Evolutionary conservation across 2,797 vertebrate genomes (phyloP), one percentile per base, ranked within the genome.

Genomic region (Helostoma temminkii): DNA sequence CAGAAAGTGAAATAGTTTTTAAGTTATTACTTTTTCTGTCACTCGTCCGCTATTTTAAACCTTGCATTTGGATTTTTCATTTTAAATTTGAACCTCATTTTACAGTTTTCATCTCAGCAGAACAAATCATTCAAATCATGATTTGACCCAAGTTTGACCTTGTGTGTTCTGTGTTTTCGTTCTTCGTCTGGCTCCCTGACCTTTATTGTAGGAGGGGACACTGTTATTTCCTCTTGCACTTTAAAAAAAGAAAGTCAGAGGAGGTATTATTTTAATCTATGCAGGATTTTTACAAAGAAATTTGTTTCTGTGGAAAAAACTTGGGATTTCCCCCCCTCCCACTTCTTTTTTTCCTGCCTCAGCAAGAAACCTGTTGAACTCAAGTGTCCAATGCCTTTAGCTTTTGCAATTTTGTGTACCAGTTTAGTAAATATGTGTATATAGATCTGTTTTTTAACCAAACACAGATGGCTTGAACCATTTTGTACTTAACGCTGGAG

Each of bases 161-260:
- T 54, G 3, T 34, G 7, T 50, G 26, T 56, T 36, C 37, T 53
- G 11, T 50, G 2, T 58, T 71, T 62, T 46, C 62, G 48, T 80
- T 76, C 53, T 55, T 81, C 80, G 73, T 85, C 88, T 77, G 93
- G 85, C 93, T 94, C 90, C 92, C 91, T 89, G 85, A 66, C 84
- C 81, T 90, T 81, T 89, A 84, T 74, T 68, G 75, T 82, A 82
- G 86, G 91, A 86, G 87, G 91, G 88, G 74, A 84, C 84, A 91
- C 92, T 91, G 93, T 93, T 94, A 90, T 90, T 89, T 88, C 87
- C 83, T 91, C 91, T 88, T 84, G 80, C 67, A 76, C 85, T 92
- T 83, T 74, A 77, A 85, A 71, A 76, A 76, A 59, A 79, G 62
- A 80, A 81, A 81, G 84, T 83, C 78, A 79, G 82, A 83, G 72